Evolutionary conservation across 2,888 invertebrate species (phyloP), one percentile per base, ranked within the genome.

Genomic region (Rutpela maculata): DNA sequence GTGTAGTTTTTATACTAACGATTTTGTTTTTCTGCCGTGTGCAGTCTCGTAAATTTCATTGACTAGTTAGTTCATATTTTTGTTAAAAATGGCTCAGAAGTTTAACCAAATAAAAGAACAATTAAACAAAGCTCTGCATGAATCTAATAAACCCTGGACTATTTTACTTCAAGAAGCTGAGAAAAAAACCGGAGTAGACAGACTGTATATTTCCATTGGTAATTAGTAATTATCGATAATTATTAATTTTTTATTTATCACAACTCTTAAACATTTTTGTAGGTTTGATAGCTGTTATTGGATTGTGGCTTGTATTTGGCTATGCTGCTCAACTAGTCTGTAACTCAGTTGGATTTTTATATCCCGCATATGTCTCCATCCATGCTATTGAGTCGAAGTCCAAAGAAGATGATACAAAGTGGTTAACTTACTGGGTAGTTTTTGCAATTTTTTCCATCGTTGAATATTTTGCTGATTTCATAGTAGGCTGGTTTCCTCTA

Each of bases 391-490:
- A 97, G 89, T 94, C 94, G 0, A 92, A 92, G 74, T 90, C 91
- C 75, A 96, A 95, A 87, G 94, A 95, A 76, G 97, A 97, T 89
- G 99, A 99, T 89, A 98, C 98, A 11, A 97, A 98, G 91, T 99
- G 99, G 99, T 92, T 99, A 83, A 99, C 97, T 0, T 99, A 99
- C 90, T 99, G 99, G 99, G 98, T 98, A 86, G 98, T 99, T 9
- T 99, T 95, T 91, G 97, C 98, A 26, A 92, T 96, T 77, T 97
- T 99, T 90, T 96, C 97, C n/a, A 92, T 99, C 73, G 89, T 96
- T 74, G 99, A 99, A 90, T 98, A 96, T 91, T 99, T 99, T 89
- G 96, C 98, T 0, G 97, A 97, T 88, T 91, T 96, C 85, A 95
- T 99, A 86, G 94, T 95, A 9, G 92, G 94, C 68, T 96, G 98